Base-by-base conservation (phyloP, 2,113 vertebrate species). In the Brevimyrus niger region DNA sequence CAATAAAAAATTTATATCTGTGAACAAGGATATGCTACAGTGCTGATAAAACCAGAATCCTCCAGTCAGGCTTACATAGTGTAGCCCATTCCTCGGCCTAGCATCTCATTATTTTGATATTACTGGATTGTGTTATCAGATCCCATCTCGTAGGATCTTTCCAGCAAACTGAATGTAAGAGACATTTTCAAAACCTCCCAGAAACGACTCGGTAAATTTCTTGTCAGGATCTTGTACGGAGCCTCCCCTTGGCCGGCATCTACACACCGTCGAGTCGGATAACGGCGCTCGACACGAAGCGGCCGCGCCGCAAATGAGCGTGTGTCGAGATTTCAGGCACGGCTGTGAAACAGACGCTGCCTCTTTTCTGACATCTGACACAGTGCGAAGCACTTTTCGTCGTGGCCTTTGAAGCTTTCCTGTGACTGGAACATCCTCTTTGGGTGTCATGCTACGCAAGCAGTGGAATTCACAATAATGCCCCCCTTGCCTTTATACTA, bases 351-450 rank as follows among this genome's bases (percentile, higher is more conserved):
- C 46, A 85, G 44, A 50, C 44, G 3, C 83, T 46, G 21, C 46
- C 19, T 27, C 31, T 27, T 80, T 86, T 31, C 61, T n/a, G 0
- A 35, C 85, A 55, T 53, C 23, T 53, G 48, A 87, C 31, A 38
- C 23, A 15, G 47, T 53, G 50, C 48, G 13, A 31, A 21, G n/a
- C 2, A 2, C 85, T 38, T 53, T 10, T 13, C 7, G 0, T 38
- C 31, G n/a, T 51, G 27, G 23, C 50, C 84, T 87, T 87, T 87
- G 85, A 87, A 87, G 50, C 53, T 53, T 53, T 23, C 15, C 85
- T 35, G 50, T 31, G 48, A 87, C 85, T 87, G 85, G 85, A 55
- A 55, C 85, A 55, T 87, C 85, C 15, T 53, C 50, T 87, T 87
- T 51, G 85, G 50, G 85, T 51, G n/a, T 38, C 85, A 55, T 55